Percentiles rank a stretch among this genome's conserved stretches.
Evolutionary conservation across 1,140 invertebrate genomes (phyloP).

Genomic region (Cecropterus lyciades): DNA sequence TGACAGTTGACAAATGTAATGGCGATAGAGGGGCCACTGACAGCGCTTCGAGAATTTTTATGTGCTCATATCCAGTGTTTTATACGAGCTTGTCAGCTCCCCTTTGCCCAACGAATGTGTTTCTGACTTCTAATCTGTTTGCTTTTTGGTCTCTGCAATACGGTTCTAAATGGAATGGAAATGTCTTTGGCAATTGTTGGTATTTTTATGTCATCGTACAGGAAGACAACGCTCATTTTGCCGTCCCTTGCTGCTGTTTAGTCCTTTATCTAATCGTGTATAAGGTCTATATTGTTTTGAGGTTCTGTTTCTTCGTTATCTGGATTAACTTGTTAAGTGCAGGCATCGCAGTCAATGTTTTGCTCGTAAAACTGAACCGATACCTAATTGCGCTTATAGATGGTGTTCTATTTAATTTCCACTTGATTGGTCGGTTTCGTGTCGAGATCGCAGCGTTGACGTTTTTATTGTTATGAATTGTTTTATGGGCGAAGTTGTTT

Average conservation of each 20-base stretch:
- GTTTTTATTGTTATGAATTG: constrained; percentile 79
- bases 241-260: constrained; percentile 2
- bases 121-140: constrained; percentile 15
- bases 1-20: constrained; percentile 83
- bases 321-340: constrained; percentile 32
- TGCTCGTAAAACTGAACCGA: constrained; percentile 71
- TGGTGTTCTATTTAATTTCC: constrained; percentile 76
- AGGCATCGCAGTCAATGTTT: constrained; percentile 66
- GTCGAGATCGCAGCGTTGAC: constrained; percentile 54
- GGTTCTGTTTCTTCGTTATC: constrained; percentile 8
- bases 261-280: constrained; percentile 24
- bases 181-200: constrained; percentile 16
- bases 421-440: constrained; percentile 66
- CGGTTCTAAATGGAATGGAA: constrained; percentile 41
- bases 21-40: constrained; percentile 73
- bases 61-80: constrained; percentile 80
- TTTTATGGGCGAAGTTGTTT: constrained; percentile 48
- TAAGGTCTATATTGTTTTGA: constrained; percentile 42
- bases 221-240: constrained; percentile 46
- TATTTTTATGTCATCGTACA: constrained; percentile 57
- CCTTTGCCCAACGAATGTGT: constrained; percentile 57
- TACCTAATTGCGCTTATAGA: constrained; percentile 72
- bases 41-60: constrained; percentile 81
- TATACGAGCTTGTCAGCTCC: constrained; percentile 75
- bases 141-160: constrained; percentile 26